A percentile compares a stretch with the other conserved stretches of the same genome.
Evolutionary conservation across 2,113 vertebrate species (phyloP).

Genomic region (Sylvicapra grimmia): DNA sequence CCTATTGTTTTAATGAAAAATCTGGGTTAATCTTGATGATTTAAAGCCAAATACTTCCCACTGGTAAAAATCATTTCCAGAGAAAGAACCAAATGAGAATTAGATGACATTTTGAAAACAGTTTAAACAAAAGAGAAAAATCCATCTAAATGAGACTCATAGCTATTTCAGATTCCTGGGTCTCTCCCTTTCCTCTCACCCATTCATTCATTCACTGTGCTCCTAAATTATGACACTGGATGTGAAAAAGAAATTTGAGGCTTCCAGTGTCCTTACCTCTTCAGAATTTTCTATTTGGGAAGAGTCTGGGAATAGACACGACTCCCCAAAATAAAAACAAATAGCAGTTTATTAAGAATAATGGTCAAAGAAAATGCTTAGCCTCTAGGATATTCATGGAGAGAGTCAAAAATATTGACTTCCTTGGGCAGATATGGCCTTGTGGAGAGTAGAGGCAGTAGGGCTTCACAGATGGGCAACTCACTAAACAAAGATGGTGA

Average conservation of each 20-base stretch:
- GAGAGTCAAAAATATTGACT: neutral
- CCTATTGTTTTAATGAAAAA: neutral
- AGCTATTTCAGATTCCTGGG: neutral
- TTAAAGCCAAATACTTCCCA: slow-evolving; percentile 54
- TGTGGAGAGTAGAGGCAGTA: fast-evolving
- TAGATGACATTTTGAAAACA: slow-evolving; percentile 11
- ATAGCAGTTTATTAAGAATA: neutral
- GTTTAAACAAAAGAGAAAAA: neutral
- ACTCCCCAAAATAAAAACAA: neutral
- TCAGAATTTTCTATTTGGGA: neutral
- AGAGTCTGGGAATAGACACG: neutral
- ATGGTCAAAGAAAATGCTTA: neutral
- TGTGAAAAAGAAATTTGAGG: neutral
- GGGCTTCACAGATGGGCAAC: neutral
- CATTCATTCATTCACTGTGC: neutral
- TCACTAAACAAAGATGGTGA: neutral
- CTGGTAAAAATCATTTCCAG: slow-evolving; percentile 35
- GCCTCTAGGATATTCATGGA: neutral
- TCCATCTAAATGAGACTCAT: neutral
- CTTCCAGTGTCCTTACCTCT: neutral
- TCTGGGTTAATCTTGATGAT: slow-evolving; percentile 13
- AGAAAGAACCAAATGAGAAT: slow-evolving; percentile 21
- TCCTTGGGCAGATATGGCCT: neutral
- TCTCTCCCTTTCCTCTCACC: neutral
- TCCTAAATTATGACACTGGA: neutral